phyloP scores from a whole-genome alignment of 1,140 invertebrate genomes.

The Papilio xuthus region DNA sequence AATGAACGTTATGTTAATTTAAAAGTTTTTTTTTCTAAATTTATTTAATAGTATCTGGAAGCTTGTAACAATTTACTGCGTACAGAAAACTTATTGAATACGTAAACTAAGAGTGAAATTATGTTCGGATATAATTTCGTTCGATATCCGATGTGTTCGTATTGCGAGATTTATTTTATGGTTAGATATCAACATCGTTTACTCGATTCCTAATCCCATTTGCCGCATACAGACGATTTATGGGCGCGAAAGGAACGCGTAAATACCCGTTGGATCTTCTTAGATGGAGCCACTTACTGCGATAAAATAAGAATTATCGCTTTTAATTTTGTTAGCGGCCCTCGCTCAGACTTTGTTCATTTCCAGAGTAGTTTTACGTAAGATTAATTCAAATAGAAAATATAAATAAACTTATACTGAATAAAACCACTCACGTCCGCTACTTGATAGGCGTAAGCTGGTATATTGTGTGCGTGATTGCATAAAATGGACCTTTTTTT shows the following conservation, averaged over 20 bases:
- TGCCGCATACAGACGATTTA: slow-evolving; percentile 35
- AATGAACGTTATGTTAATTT: slow-evolving; percentile 19
- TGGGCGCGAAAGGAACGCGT: slow-evolving; percentile 32
- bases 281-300: slow-evolving; percentile 32
- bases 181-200: slow-evolving; percentile 38
- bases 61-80: background rate
- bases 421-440: slow-evolving; percentile 8
- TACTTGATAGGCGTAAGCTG: slow-evolving; percentile 10
- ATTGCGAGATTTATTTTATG: slow-evolving; percentile 35
- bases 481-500: background rate
- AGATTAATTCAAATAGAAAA: slow-evolving; percentile 30
- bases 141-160: slow-evolving; percentile 30
- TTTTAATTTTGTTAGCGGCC: slow-evolving; percentile 33
- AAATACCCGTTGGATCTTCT: slow-evolving; percentile 32
- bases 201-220: slow-evolving; percentile 37
- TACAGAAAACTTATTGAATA: slow-evolving; percentile 21
- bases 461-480: slow-evolving; percentile 1
- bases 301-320: slow-evolving; percentile 39
- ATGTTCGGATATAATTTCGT: slow-evolving; percentile 15
- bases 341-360: slow-evolving; percentile 21
- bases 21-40: slow-evolving; percentile 9
- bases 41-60: slow-evolving; percentile 23
- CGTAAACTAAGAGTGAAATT: slow-evolving; percentile 28
- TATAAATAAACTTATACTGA: slow-evolving; percentile 32
- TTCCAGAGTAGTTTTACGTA: slow-evolving; percentile 14